Evolutionary conservation across 1,140 invertebrate species (phyloP), one percentile per base, ranked within the genome.

Genomic region (Odontomachus brunneus): DNA sequence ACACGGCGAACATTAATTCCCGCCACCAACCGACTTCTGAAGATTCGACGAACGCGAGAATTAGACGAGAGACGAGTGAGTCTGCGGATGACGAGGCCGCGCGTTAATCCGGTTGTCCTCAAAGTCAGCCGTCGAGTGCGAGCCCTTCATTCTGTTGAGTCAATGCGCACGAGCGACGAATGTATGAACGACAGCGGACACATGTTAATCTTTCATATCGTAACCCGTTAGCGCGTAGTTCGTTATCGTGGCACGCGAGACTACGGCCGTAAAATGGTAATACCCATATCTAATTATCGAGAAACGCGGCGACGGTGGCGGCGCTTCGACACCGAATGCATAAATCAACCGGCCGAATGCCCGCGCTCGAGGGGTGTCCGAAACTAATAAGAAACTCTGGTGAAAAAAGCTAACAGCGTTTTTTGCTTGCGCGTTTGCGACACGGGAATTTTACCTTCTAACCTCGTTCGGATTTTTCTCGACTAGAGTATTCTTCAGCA

Each of bases 1-100:
- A 29, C 66, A 24, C 59, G 48, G 67, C 48, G 69, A 84, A 84
- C 83, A 69, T 72, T 80, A 84, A 82, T 81, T 80, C 76, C 29
- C 49, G 63, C 49, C 24, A 66, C 48, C 55, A 69, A 17, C n/a
- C 33, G 51, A 29, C 62, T 76, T 76, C 74, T 53, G 62, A 76
- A 76, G 74, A 67, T 76, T 76, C 74, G 48, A 76, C 62, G 62
- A 76, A 53, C 51, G 44, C 74, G 48, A 62, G 74, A 66, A 76
- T 67, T 55, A 76, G 73, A 76, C 73, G 38, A 44, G 74, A 66
- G 60, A 76, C 44, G 73, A 53, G 48, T 17, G 73, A 66, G 48
- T 17, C 74, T 67, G 74, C 19, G 74, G 29, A 67, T 76, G 29
- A 67, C 67, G 74, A 76, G 74, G 19, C 29, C 48, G 62, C 74